These are phyloP conservation scores for Pantherophis vulpinus DNA, from an alignment of 2,797 vertebrate genomes.

Conservation along the genomic window DNA sequence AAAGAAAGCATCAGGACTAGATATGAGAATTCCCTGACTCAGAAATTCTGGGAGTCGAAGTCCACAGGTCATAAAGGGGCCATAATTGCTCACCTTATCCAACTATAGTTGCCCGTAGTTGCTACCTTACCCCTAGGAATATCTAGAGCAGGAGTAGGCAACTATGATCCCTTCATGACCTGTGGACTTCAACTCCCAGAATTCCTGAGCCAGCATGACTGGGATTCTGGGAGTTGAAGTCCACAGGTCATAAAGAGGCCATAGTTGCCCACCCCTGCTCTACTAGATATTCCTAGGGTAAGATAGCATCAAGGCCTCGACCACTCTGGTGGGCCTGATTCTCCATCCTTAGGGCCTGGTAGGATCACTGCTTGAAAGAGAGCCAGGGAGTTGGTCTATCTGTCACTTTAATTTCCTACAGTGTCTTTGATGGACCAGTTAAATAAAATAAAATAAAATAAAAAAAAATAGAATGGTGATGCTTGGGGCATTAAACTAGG, in stretches of 20 bases:
- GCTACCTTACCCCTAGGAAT: background rate
- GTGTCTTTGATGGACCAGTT: background rate
- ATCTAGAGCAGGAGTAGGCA: background rate
- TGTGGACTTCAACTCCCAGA: background rate
- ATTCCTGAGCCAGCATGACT: no score
- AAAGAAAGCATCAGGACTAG: background rate
- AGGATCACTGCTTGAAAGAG: background rate
- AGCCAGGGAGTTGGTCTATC: background rate
- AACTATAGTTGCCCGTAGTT: background rate
- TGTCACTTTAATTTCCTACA: background rate
- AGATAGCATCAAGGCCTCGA: background rate
- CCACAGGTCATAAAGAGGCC: background rate
- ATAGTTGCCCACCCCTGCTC: background rate
- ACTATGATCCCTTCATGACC: background rate
- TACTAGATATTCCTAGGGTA: background rate
- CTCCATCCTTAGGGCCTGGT: background rate
- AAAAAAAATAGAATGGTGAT: background rate
- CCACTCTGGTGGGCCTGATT: background rate
- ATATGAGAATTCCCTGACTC: background rate
- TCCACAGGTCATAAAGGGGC: background rate
- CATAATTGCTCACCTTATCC: background rate
- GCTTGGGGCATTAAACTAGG: background rate
- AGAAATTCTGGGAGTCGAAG: background rate
- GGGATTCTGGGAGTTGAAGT: background rate
- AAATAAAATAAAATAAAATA: background rate